A percentile compares a stretch with the other conserved stretches of the same genome.
phyloP scores from a whole-genome alignment of 2,888 invertebrate genomes.

The Melanotus villosus region DNA sequence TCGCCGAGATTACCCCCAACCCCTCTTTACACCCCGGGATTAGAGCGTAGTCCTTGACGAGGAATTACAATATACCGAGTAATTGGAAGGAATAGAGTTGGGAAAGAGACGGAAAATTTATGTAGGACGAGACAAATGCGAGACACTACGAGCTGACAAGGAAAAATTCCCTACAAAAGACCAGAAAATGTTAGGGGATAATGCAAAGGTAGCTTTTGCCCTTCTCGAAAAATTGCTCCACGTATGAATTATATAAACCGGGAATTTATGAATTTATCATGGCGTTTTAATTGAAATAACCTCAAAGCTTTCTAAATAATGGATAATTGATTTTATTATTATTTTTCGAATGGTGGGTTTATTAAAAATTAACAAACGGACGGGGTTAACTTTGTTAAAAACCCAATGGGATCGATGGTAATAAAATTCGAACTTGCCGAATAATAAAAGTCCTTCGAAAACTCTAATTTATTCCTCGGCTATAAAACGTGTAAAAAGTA shows the following conservation, averaged over 20 bases:
- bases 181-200: background rate
- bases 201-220: no score
- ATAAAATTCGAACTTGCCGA: slow-evolving; percentile 16
- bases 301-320: slow-evolving; percentile 4
- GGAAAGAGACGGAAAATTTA: slow-evolving; percentile 33
- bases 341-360: slow-evolving; percentile 7
- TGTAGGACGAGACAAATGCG: slow-evolving; percentile 17
- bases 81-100: slow-evolving; percentile 42
- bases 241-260: no score
- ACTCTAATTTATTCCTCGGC: slow-evolving; percentile 36
- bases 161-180: slow-evolving; percentile 4
- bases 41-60: slow-evolving; percentile 38
- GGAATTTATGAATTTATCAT: slow-evolving; percentile 6
- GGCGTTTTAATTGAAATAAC: slow-evolving; percentile 1
- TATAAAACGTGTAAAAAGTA: slow-evolving; percentile 29
- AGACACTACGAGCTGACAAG: slow-evolving; percentile 6
- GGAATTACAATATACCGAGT: slow-evolving; percentile 45
- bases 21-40: slow-evolving; percentile 44
- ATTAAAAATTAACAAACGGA: slow-evolving; percentile 16
- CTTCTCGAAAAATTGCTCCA: no score
- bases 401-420: no score
- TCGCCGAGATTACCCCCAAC: slow-evolving; percentile 47
- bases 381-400: slow-evolving; percentile 7
- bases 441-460: slow-evolving; percentile 20
- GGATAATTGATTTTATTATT: slow-evolving; percentile 20